Evolutionary conservation across 2,888 invertebrate genomes (phyloP).

Genomic region (Saturnia japonica): DNA sequence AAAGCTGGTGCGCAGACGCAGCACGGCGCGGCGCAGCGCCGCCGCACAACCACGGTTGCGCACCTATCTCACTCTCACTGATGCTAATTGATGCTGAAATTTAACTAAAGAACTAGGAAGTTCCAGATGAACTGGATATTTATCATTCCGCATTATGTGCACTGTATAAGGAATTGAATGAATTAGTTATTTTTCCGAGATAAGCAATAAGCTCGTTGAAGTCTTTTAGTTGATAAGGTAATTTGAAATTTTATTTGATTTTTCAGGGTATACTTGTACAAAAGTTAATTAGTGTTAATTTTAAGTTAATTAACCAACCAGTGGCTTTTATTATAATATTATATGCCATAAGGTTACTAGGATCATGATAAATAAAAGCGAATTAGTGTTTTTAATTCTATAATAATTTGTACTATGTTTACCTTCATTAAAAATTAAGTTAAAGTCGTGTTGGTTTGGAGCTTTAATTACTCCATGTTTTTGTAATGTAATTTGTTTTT

Average conservation of each 20-base stretch:
- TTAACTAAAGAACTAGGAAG: constrained; percentile 70
- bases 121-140: constrained; percentile 56
- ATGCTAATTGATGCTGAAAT: constrained; percentile 58
- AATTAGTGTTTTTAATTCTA: neutral
- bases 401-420: neutral
- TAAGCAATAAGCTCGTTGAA: constrained; percentile 50
- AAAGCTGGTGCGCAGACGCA: constrained; percentile 47
- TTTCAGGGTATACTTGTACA: constrained; percentile 28
- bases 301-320: no score
- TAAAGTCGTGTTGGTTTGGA: no score
- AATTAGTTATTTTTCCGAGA: constrained; percentile 37
- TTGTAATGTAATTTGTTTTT: no score
- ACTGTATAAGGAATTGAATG: constrained; percentile 43
- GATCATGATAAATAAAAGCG: neutral
- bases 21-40: no score
- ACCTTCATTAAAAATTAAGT: neutral
- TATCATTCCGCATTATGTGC: constrained; percentile 47
- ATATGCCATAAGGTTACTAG: neutral
- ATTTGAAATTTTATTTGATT: constrained; percentile 13
- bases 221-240: constrained; percentile 44
- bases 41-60: constrained; percentile 18
- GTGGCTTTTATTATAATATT: no score
- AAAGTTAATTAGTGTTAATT: constrained; percentile 25
- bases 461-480: no score
- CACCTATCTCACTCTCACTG: constrained; percentile 65